These are phyloP conservation scores for Chaetura pelagica DNA, from an alignment of 2,113 vertebrate genomes.

Conservation along the genomic window DNA sequence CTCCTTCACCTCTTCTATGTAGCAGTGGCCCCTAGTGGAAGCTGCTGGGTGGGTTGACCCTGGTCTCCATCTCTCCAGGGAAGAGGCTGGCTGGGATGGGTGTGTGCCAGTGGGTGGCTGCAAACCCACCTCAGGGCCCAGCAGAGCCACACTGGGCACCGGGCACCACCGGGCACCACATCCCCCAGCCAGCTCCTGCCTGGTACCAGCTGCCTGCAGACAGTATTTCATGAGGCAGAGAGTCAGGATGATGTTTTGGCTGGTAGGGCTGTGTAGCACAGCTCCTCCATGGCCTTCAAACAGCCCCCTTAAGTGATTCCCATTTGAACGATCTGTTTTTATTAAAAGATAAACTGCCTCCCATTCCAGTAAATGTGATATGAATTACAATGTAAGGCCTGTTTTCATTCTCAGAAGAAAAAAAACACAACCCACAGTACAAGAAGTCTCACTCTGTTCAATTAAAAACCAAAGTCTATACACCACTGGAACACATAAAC, in stretches of 20 bases:
- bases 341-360: not conserved
- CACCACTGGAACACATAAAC: not conserved
- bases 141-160: not conserved
- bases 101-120: not conserved
- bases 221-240: not conserved
- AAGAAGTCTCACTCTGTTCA: not conserved
- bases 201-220: fast-evolving
- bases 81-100: not conserved
- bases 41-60: not conserved
- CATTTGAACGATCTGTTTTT: not conserved
- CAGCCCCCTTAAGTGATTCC: not conserved
- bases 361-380: not conserved
- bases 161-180: not conserved
- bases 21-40: not conserved
- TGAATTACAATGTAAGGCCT: not conserved
- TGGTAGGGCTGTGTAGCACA: not conserved
- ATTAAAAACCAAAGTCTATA: not conserved
- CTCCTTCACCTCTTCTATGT: not conserved
- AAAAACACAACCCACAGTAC: not conserved
- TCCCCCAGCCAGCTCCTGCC: not conserved
- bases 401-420: not conserved
- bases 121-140: not conserved
- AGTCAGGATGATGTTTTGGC: not conserved
- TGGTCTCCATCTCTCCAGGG: not conserved
- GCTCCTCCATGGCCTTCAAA: not conserved